Evolutionary conservation across 53 echinoderm and acorn worm species (phyloP).

Genomic region (Luidia sarsii): DNA sequence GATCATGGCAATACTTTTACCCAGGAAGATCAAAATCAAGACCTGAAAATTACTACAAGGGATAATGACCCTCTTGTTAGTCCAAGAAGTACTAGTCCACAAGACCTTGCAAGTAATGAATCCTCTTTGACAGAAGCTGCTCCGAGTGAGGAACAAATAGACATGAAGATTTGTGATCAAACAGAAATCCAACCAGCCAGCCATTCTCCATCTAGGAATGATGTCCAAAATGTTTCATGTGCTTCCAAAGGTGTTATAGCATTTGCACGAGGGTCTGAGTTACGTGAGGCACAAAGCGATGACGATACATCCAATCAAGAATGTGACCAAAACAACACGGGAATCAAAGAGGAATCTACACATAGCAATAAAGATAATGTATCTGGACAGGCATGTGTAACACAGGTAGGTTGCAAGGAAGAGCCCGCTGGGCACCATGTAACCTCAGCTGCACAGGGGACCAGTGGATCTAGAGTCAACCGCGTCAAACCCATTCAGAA

Average conservation of each 20-base stretch:
- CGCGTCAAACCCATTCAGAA: slow-evolving; percentile 48
- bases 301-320: neutral
- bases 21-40: too few relatives aligned
- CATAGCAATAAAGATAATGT: neutral
- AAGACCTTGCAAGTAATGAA: neutral
- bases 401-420: slow-evolving; percentile 10
- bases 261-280: slow-evolving; percentile 15
- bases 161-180: neutral
- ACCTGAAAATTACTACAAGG: too few relatives aligned
- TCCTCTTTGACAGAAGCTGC: neutral
- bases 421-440: neutral
- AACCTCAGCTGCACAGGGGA: neutral
- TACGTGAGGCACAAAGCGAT: too few relatives aligned
- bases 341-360: neutral
- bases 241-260: slow-evolving; percentile 29
- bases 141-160: neutral
- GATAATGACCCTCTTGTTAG: neutral
- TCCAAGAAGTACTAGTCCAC: neutral
- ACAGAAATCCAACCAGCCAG: neutral
- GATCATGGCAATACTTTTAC: neutral
- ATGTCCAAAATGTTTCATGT: neutral
- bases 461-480: slow-evolving; percentile 5
- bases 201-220: neutral
- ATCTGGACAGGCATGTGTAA: neutral
- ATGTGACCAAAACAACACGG: neutral